Conservation (phyloP, 2,113 vertebrate species). For the Lepus europaeus region DNA sequence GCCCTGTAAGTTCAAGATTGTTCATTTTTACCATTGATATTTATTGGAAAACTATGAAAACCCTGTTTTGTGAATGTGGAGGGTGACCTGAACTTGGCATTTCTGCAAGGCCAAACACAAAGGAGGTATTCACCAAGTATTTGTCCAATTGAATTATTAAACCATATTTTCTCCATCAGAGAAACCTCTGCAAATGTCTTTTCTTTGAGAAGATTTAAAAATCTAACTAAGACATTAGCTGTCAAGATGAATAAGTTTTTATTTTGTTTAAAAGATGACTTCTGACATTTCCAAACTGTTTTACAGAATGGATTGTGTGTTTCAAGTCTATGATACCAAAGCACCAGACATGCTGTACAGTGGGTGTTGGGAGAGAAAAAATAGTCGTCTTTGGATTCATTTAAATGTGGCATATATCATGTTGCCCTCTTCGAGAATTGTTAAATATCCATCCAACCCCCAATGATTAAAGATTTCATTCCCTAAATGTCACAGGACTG, state of each 20-base stretch:
- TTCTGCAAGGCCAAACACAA: slow-evolving; percentile 62
- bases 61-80: neutral
- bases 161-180: slow-evolving; percentile 51
- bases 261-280: slow-evolving; percentile 83
- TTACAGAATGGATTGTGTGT: slow-evolving; percentile 79
- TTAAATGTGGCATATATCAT: neutral
- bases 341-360: slow-evolving; percentile 55
- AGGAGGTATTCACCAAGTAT: slow-evolving; percentile 52
- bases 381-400: neutral
- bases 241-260: slow-evolving; percentile 65
- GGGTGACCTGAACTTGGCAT: slow-evolving; percentile 40
- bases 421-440: neutral
- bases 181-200: slow-evolving; percentile 45
- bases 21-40: slow-evolving; percentile 29
- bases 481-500: rapidly evolving
- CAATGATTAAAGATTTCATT: neutral
- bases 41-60: slow-evolving; percentile 53
- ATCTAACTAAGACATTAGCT: slow-evolving; percentile 70
- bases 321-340: slow-evolving; percentile 46
- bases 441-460: neutral
- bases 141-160: slow-evolving; percentile 64
- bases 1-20: neutral
- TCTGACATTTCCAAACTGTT: slow-evolving; percentile 83
- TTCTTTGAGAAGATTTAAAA: slow-evolving; percentile 49
- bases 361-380: neutral